phyloP scores from a whole-genome alignment of 1,140 invertebrate species.

The Papilio machaon region DNA sequence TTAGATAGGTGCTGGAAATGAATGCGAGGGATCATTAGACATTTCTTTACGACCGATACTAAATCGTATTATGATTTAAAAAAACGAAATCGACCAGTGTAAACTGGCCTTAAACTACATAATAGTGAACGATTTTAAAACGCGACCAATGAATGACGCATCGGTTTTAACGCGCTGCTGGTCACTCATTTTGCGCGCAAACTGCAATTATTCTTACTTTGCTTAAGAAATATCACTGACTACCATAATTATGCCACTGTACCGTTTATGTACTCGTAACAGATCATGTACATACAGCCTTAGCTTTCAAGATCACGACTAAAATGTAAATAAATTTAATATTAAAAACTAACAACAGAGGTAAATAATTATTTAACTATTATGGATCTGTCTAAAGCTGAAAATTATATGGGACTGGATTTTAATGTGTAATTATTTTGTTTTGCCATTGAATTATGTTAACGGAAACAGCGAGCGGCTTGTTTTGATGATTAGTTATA shows the following conservation, averaged over 20 bases:
- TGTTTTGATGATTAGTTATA: conserved; percentile 25
- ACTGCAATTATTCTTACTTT: conserved; percentile 60
- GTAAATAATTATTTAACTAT: conserved; percentile 21
- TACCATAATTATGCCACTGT: conserved; percentile 53
- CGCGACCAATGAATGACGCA: conserved; percentile 80
- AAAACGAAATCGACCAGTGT: conserved; percentile 1
- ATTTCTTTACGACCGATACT: background rate
- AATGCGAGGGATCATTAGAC: background rate
- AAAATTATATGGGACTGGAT: background rate
- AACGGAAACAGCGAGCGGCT: background rate
- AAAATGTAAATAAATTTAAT: conserved; percentile 8
- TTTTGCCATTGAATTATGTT: conserved; percentile 29
- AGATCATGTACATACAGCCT: conserved; percentile 17
- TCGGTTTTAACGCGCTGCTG: conserved; percentile 75
- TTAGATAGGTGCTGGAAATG: background rate
- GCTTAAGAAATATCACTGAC: conserved; percentile 56
- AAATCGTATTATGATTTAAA: background rate
- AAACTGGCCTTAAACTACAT: conserved; percentile 53
- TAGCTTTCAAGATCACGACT: conserved; percentile 31
- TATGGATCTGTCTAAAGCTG: conserved; percentile 5
- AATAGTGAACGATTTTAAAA: conserved; percentile 70
- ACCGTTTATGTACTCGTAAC: conserved; percentile 41
- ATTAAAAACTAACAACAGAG: background rate
- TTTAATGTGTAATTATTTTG: conserved; percentile 4
- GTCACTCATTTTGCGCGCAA: conserved; percentile 62